These are phyloP conservation scores for Drosophila lacertosa DNA, from an alignment of 1,140 invertebrate species.

Conservation along the genomic window DNA sequence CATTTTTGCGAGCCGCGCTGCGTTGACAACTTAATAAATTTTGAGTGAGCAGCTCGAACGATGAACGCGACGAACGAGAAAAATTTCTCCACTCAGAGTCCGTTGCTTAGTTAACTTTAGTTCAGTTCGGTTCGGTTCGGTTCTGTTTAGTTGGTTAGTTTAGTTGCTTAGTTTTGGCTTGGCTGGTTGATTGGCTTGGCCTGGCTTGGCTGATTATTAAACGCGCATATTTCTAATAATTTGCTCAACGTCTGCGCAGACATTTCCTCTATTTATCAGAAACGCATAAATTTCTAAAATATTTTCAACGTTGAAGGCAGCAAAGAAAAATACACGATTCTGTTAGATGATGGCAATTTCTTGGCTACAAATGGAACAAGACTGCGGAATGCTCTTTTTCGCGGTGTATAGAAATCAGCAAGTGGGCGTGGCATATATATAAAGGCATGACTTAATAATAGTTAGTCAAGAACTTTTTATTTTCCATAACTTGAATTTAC, in stretches of 20 bases:
- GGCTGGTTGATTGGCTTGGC: neutral
- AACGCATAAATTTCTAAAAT: slow-evolving; percentile 82
- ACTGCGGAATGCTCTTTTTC: slow-evolving; percentile 1
- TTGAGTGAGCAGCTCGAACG: slow-evolving; percentile 52
- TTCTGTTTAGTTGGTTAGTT: slow-evolving; percentile 21
- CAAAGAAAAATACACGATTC: slow-evolving; percentile 33
- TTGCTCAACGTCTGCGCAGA: slow-evolving; percentile 58
- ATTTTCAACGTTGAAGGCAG: slow-evolving; percentile 47
- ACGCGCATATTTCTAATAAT: slow-evolving; percentile 81
- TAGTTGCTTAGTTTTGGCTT: slow-evolving; percentile 14
- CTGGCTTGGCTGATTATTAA: slow-evolving; percentile 55
- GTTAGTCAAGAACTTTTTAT: too few relatives aligned
- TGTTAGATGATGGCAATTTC: slow-evolving; percentile 3
- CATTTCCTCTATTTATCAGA: slow-evolving; percentile 81
- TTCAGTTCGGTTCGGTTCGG: slow-evolving; percentile 44
- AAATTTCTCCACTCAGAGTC: slow-evolving; percentile 55
- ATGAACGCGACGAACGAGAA: slow-evolving; percentile 12
- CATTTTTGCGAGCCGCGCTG: slow-evolving; percentile 63
- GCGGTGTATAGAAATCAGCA: too few relatives aligned
- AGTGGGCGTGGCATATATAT: neutral
- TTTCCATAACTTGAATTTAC: too few relatives aligned
- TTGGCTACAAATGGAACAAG: neutral
- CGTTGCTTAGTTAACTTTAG: slow-evolving; percentile 59
- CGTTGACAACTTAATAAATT: slow-evolving; percentile 82
- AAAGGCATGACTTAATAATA: too few relatives aligned